Conservation (phyloP, 1,140 invertebrate species). For the Triops cancriformis region DNA sequence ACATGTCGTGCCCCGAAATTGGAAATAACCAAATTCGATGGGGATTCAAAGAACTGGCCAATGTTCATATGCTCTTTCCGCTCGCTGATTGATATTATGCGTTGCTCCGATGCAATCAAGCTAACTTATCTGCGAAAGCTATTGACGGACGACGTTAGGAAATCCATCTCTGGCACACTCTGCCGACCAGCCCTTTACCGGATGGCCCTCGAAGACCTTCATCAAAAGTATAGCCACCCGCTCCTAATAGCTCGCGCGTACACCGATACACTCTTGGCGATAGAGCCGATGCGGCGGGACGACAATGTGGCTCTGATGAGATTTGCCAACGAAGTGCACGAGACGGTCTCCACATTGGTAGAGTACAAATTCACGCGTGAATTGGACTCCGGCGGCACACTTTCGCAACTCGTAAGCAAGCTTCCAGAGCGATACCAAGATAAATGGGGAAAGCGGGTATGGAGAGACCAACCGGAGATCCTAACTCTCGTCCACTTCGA, state of each 20-base stretch:
- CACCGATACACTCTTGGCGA: no score
- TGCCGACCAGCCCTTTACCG: neutral
- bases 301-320: no score
- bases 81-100: neutral
- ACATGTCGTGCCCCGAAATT: neutral
- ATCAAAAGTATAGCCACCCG: neutral
- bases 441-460: slow-evolving; percentile 17
- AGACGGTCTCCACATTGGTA: neutral
- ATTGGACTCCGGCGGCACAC: neutral
- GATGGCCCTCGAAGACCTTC: neutral
- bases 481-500: no score
- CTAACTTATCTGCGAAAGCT: neutral
- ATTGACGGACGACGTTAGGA: neutral
- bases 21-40: neutral
- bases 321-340: neutral
- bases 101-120: neutral
- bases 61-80: neutral
- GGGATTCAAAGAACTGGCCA: slow-evolving; percentile 11
- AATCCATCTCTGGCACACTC: neutral
- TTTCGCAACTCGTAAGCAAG: neutral
- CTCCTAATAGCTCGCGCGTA: no score
- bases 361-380: neutral
- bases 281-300: no score
- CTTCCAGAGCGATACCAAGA: neutral
- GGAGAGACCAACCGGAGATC: no score